Evolutionary conservation across 2,888 invertebrate species (phyloP).

Genomic region (Neelides folsomi): DNA sequence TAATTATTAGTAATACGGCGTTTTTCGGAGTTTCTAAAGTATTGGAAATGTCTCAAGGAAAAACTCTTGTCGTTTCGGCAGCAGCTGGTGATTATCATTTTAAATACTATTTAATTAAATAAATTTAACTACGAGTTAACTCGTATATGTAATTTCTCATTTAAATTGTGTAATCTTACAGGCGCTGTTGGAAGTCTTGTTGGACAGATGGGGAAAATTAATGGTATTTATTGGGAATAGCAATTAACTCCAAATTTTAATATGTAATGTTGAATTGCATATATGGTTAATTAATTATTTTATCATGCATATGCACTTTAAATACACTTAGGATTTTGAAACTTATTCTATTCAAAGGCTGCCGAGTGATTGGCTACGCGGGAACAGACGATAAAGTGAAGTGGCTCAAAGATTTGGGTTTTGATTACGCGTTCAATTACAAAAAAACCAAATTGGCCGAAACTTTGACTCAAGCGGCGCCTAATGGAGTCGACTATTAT

Average conservation of each 20-base stretch:
- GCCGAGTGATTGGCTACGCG: slow-evolving; percentile 56
- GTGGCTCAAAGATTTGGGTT: slow-evolving; percentile 53
- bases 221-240: no score
- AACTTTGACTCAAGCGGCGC: slow-evolving; percentile 48
- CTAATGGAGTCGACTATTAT: slow-evolving; percentile 57
- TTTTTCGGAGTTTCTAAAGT: slow-evolving; percentile 60
- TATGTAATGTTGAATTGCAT: neutral
- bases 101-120: neutral
- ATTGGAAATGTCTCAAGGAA: slow-evolving; percentile 55
- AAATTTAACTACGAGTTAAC: neutral
- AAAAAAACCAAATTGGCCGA: slow-evolving; percentile 46
- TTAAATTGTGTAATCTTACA: no score
- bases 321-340: neutral
- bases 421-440: slow-evolving; percentile 58
- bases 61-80: slow-evolving; percentile 57
- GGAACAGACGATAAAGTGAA: slow-evolving; percentile 56
- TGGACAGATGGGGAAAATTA: slow-evolving; percentile 63
- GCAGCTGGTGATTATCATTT: slow-evolving; percentile 48
- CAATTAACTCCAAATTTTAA: no score
- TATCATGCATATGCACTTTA: neutral
- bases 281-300: neutral
- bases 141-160: neutral
- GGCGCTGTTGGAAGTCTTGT: slow-evolving; percentile 65
- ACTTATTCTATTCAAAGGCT: slow-evolving; percentile 37
- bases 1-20: slow-evolving; percentile 50